phyloP scores from a whole-genome alignment of 2,113 vertebrate genomes.

The Sula dactylatra region DNA sequence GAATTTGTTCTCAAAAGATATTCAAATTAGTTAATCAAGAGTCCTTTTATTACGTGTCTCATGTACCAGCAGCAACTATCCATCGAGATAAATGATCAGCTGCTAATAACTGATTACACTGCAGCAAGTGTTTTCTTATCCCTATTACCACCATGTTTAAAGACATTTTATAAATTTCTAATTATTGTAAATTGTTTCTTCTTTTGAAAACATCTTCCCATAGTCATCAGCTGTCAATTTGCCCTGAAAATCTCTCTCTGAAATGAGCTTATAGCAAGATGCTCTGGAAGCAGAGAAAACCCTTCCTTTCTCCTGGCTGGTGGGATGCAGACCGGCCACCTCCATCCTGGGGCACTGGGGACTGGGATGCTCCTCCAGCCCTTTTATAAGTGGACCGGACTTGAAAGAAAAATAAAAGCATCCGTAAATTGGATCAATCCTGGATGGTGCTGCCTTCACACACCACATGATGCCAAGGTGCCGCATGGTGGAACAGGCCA shows the following conservation, averaged over 20 bases:
- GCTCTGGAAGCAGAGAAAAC: background rate
- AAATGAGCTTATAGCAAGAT: background rate
- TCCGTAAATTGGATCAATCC: background rate
- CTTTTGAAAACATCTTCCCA: constrained; percentile 70
- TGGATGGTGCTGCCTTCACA: background rate
- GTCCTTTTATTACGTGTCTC: constrained; percentile 74
- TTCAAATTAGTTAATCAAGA: constrained; percentile 85
- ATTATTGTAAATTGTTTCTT: constrained; percentile 78
- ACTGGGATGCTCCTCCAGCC: background rate
- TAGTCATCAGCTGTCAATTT: constrained; percentile 39
- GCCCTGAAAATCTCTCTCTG: constrained; percentile 13
- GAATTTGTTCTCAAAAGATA: constrained; percentile 81
- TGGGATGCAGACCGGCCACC: background rate
- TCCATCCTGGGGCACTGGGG: fast-evolving
- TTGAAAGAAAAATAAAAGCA: background rate
- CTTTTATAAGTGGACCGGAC: background rate
- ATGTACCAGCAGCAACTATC: constrained; percentile 66
- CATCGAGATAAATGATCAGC: constrained; percentile 79
- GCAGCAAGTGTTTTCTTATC: constrained; percentile 75
- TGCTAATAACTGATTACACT: constrained; percentile 80
- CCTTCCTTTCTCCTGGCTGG: background rate
- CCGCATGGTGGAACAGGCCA: fast-evolving
- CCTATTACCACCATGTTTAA: constrained; percentile 73
- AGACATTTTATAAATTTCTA: constrained; percentile 79
- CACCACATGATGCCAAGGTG: fast-evolving